Evolutionary conservation across 1,140 invertebrate genomes (phyloP).

Genomic region (Pseudomyrmex pallidus): DNA sequence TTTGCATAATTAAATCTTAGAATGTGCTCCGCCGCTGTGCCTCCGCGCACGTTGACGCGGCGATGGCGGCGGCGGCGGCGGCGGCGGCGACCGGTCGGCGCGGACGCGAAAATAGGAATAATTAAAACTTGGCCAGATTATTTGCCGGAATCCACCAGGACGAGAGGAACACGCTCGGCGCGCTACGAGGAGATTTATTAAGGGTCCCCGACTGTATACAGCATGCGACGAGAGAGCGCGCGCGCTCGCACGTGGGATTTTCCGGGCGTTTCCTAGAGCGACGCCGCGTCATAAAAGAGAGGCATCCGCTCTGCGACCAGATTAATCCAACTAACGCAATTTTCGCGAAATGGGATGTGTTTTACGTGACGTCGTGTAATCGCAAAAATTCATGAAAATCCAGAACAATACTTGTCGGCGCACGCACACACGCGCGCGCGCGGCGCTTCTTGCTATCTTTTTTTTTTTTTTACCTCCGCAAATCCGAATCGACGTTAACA

Average conservation of each 20-base stretch:
- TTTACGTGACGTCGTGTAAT: conserved; percentile 57
- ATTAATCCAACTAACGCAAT: conserved; percentile 71
- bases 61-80: no score
- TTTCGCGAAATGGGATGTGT: conserved; percentile 62
- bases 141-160: conserved; percentile 68
- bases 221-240: conserved; percentile 53
- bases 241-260: conserved; percentile 54
- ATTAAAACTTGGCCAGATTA: conserved; percentile 77
- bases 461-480: background rate
- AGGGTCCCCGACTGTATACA: conserved; percentile 66
- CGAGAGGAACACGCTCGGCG: conserved; percentile 27
- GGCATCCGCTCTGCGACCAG: conserved; percentile 65
- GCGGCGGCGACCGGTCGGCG: conserved; percentile 57
- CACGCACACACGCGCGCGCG: background rate
- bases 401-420: conserved; percentile 49
- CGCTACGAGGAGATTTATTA: conserved; percentile 71
- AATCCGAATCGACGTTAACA: conserved; percentile 17
- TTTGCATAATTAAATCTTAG: conserved; percentile 79
- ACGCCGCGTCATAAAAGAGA: conserved; percentile 63
- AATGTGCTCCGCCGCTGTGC: conserved; percentile 37
- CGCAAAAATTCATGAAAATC: conserved; percentile 62
- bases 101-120: conserved; percentile 75
- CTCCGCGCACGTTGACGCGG: conserved; percentile 9
- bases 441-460: background rate
- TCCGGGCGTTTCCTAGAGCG: conserved; percentile 65